Evolutionary conservation across 2,888 invertebrate genomes (phyloP), one percentile per base, ranked within the genome.

Genomic region (Eupithecia centaureata): DNA sequence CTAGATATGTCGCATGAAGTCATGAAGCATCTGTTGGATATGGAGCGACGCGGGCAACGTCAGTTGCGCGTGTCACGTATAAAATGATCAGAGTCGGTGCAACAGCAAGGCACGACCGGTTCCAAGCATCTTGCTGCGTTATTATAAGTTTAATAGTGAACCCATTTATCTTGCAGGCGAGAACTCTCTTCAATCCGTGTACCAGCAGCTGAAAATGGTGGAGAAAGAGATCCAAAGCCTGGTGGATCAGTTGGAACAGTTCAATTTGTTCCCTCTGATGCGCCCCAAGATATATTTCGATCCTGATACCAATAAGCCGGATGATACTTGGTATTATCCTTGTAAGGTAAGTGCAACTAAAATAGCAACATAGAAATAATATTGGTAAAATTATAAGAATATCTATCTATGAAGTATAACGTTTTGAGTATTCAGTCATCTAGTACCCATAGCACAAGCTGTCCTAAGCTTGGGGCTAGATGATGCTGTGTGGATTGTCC

Each of bases 21-120:
- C 63, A 88, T 97, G 83, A 95, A 95, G 75, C 94, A 95, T 74
- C 91, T 97, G 0, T 90, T 95, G 75, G 95, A 96, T 70, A 95
- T 96, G 71, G 97, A 97, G 83, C 94, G 95, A 96, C 95, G 2
- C 94, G 98, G 33, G 95, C 97, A 65, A 97, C 96, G 56, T 98
- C 98, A 98, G 96, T 96, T 71, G 97, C 97, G 0, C 93, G 98
- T 15, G 96, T 96, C 30, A 97, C 98, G 54, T 91, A 92, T 22
- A 96, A 97, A 70, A 98, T 96, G 83, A 92, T 92, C 51, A 86
- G 81, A 61, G 92, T 92, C 77, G 91, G 92, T 30, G 89, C 86
- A 54, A 93, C 92, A 86, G 88, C 92, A 91, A 67, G 13, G 2
- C 3, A 5, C 10, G 33, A 10, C 8, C 38, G 5, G 33, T 33